Conservation (phyloP, 2,888 invertebrate species). For the Scaptomyza caliginosa region DNA sequence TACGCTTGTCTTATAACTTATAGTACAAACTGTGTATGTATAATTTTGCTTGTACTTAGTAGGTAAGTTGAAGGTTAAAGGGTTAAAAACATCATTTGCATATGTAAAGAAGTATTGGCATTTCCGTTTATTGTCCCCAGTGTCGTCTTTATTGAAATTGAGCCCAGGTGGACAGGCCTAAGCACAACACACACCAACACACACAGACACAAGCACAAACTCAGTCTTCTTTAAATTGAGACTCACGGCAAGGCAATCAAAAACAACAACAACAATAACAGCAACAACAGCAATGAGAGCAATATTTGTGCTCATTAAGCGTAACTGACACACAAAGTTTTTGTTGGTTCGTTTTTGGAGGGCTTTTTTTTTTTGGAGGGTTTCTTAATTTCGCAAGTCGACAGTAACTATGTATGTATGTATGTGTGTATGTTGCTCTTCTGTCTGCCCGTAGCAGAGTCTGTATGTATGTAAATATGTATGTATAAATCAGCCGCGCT, state of each 20-base stretch:
- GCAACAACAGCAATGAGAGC: slow-evolving; percentile 75
- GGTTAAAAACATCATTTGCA: slow-evolving; percentile 47
- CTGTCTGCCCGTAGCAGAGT: slow-evolving; percentile 23
- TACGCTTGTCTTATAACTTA: no score
- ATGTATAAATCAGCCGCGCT: slow-evolving; percentile 30
- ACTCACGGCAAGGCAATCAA: slow-evolving; percentile 68
- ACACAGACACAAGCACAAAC: slow-evolving; percentile 15
- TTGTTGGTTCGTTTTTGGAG: slow-evolving; percentile 44
- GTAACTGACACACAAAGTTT: slow-evolving; percentile 82
- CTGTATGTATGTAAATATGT: slow-evolving; percentile 9
- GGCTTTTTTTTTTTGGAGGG: slow-evolving; percentile 63
- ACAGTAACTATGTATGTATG: slow-evolving; percentile 54
- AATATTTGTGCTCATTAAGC: slow-evolving; percentile 82
- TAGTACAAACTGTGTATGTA: no score
- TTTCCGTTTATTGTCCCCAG: slow-evolving; percentile 62
- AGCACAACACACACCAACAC: not conserved
- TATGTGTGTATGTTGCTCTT: slow-evolving; percentile 15
- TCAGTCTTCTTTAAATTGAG: slow-evolving; percentile 17
- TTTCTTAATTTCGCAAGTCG: slow-evolving; percentile 78
- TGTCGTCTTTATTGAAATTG: slow-evolving; percentile 69
- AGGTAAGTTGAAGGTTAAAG: slow-evolving; percentile 8
- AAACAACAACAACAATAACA: slow-evolving; percentile 71
- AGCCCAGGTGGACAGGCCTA: slow-evolving; percentile 40
- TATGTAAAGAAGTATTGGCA: slow-evolving; percentile 49
- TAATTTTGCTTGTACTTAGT: no score